Percentiles rank a stretch among this genome's conserved stretches.
Conservation (phyloP, 2,113 vertebrate species). For the Epinephelus moara region DNA sequence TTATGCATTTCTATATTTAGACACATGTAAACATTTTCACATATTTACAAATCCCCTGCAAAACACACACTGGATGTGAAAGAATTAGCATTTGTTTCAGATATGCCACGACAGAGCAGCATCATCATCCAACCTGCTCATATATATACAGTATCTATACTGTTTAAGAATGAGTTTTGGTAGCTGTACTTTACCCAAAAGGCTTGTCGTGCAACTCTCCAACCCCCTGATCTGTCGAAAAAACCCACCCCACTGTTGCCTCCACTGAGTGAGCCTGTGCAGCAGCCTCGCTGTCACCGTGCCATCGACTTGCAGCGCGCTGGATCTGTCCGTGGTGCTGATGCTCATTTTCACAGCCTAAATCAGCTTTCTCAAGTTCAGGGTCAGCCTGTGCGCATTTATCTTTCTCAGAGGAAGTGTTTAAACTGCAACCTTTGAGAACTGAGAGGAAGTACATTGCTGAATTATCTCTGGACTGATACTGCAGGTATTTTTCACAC, state of each 20-base stretch:
- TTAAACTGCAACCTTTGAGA: conserved; percentile 57
- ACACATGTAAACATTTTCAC: background rate
- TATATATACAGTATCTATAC: background rate
- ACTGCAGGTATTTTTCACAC: conserved; percentile 14
- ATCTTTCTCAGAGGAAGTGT: conserved; percentile 47
- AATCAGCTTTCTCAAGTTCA: conserved; percentile 70
- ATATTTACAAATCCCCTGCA: background rate
- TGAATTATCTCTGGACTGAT: conserved; percentile 48
- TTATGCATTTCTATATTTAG: background rate
- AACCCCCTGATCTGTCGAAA: conserved; percentile 19
- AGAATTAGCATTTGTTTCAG: background rate
- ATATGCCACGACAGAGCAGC: background rate
- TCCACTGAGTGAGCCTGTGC: conserved; percentile 26
- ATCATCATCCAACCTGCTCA: background rate
- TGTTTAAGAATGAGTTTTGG: background rate
- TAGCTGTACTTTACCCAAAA: conserved; percentile 23
- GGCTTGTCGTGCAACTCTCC: conserved; percentile 7
- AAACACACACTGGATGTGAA: background rate
- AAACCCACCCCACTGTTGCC: conserved; percentile 5
- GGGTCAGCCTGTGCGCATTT: conserved; percentile 60
- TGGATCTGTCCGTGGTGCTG: conserved; percentile 69
- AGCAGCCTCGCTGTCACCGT: conserved; percentile 47
- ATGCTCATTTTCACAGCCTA: conserved; percentile 68
- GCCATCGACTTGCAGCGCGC: conserved; percentile 43
- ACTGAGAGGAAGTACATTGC: conserved; percentile 35